Base-by-base conservation (phyloP, 2,888 invertebrate species). In the Tanypteryx hageni region DNA sequence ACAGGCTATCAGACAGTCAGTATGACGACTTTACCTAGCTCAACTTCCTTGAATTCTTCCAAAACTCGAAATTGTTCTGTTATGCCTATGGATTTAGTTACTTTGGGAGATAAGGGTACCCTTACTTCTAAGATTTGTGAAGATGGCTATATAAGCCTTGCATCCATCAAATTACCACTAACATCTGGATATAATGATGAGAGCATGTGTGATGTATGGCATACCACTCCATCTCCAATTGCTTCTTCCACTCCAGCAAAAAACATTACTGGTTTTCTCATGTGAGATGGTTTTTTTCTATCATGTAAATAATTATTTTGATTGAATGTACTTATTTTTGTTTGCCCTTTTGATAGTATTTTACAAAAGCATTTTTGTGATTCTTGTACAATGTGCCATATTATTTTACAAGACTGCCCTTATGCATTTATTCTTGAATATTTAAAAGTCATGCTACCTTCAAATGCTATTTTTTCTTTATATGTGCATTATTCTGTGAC, bases 121-220 rank as follows among this genome's bases (percentile, higher is more conserved):
- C n/a, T 64, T 10, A 64, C 13, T 61, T 56, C 68, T 16, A 89
- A 44, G 44, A n/a, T 89, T 89, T 61, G 61, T 68, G 89, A 89
- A 64, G 89, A 68, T 89, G 64, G 89, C n/a, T 89, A 89, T n/a
- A 89, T 27, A 11, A 89, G 89, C 44, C 61, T 89, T 18, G 31
- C 89, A n/a, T 89, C 64, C 16, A 89, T 64, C 44, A 89, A 89
- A 89, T 18, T 89, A 64, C 89, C 89, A n/a, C 18, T 7, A 10
- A 64, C n/a, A 14, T 64, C 64, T n/a, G 27, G 18, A 64, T 68
- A 89, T 68, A 61, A 89, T 68, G 89, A 89, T 89, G 89, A 89
- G 64, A 89, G 89, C n/a, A 89, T 89, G 89, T 44, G 64, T 89
- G 89, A 89, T 68, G 64, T n/a, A 18, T 89, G 89, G 89, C 89